Base-by-base conservation (phyloP, 53 echinoderm and acorn worm genomes). In the Echinometra lucunter region DNA sequence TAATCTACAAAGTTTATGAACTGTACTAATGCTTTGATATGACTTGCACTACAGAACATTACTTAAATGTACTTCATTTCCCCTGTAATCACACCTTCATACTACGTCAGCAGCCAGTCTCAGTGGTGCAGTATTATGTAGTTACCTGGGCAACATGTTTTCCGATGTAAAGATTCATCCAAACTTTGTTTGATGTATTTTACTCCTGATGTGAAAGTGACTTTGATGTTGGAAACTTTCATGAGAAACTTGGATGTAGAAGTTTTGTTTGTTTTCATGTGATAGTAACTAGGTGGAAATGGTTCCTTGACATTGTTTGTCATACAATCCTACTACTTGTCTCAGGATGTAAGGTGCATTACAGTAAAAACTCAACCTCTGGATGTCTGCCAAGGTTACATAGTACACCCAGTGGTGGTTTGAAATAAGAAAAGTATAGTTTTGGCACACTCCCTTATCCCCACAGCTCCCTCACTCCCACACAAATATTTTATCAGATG, bases 251-350 rank as follows among this genome's bases (percentile, higher is more conserved):
- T 38, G 42, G 42, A 78, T 4, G 19, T 78, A 40, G 78, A 40
- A 42, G 78, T 42, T 1, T 6, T 78, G 78, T 78, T 78, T 78
- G 78, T 78, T 40, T 78, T 78, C 38, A 78, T 78, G 78, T 78
- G 38, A 78, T 78, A 19, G 78, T 78, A 19, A 42, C 78, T 38
- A 78, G 78, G 78, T 78, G 78, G 78, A 38, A 78, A 78, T 5
- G 17, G 21, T 19, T 78, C 42, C 78, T 78, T 78, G 40, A 38
- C 78, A 38, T 38, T 16, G 78, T 78, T 37, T 78, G 35, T 42
- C 5, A 78, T 78, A 78, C 78, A 78, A 78, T 40, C 6, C 30
- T 69, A 1, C 18, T 78, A 42, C 78, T 78, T 78, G 78, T 42
- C 21, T 0, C 0, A 78, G 78, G 78, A 78, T 18, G 7, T 78